Percentiles rank a stretch among this genome's conserved stretches.
These are phyloP conservation scores for Chymomyza procnemis DNA, from an alignment of 2,888 invertebrate species.

Conservation along the genomic window DNA sequence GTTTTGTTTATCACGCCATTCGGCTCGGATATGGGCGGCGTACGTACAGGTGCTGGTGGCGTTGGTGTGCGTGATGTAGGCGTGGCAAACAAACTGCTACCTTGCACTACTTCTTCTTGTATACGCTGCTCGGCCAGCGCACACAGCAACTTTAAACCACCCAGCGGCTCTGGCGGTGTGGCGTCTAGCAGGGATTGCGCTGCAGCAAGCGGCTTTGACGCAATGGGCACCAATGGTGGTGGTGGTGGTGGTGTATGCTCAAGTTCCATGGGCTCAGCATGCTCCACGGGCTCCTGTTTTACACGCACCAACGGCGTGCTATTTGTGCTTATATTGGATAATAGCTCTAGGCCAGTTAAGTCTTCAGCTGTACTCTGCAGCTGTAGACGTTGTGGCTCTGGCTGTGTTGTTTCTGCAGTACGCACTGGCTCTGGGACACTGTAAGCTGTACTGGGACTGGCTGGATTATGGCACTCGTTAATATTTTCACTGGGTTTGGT, in stretches of 20 bases:
- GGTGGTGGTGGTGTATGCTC: slow-evolving; percentile 27
- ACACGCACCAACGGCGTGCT: slow-evolving; percentile 80
- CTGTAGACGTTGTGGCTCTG: slow-evolving; percentile 23
- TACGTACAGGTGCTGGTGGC: slow-evolving; percentile 27
- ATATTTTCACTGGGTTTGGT: slow-evolving; percentile 59
- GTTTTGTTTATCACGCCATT: slow-evolving; percentile 16
- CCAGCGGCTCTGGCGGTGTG: slow-evolving; percentile 77
- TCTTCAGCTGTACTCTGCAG: slow-evolving; percentile 80
- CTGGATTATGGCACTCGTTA: slow-evolving; percentile 62
- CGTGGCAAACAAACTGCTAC: slow-evolving; percentile 60
- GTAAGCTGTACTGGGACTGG: slow-evolving; percentile 48
- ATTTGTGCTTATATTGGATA: slow-evolving; percentile 90
- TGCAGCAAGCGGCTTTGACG: neutral
- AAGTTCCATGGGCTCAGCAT: slow-evolving; percentile 32
- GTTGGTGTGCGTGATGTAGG: slow-evolving; percentile 57
- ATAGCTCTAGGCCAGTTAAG: slow-evolving; percentile 87
- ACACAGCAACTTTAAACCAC: slow-evolving; percentile 87
- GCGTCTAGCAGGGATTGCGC: slow-evolving; percentile 20
- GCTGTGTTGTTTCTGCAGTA: slow-evolving; percentile 25
- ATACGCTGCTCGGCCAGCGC: slow-evolving; percentile 91
- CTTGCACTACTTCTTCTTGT: slow-evolving; percentile 81
- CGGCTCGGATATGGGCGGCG: slow-evolving; percentile 7
- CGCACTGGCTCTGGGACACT: slow-evolving; percentile 30
- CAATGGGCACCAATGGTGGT: slow-evolving; percentile 64
- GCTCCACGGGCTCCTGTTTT: slow-evolving; percentile 74